Base-by-base conservation (phyloP, 2,888 invertebrate species). In the Apeira syringaria region DNA sequence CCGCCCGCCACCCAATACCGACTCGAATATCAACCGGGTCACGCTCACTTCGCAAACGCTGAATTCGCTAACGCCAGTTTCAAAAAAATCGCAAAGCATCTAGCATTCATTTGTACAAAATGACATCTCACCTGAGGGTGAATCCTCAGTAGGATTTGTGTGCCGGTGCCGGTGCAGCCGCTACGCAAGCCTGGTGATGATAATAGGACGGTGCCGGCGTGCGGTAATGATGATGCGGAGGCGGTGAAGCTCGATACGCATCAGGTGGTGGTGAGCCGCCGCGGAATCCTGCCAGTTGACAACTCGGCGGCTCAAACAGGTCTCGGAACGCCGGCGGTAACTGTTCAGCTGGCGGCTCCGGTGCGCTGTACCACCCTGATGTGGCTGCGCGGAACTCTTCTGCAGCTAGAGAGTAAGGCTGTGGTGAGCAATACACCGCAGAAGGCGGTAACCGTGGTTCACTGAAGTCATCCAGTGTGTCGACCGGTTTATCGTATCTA, bases 181-280 rank as follows among this genome's bases (percentile, higher is more conserved):
- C 91, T 31, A 92, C 91, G 75, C 92, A 92, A 53, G 92, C 92
- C 70, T 92, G 92, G 59, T 92, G 92, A 56, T 92, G 92, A 48
- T 91, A 87, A 59, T 91, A 86, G 22, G 88, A 77, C 27, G 87
- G 84, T 29, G 85, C 85, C 8, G 88, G 83, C 39, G 91, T 58
- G 64, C 86, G 77, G 66, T 89, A 79, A 76, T 88, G 84, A 43
- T 91, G 87, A 47, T 91, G 86, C 20, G 84, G 83, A 39, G 87
- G 85, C 2, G 91, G 74, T 47, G 86, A 77, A 28, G 81, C 68
- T 58, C 88, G 81, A 56, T 91, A 87, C 0, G 72, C 74, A 45
- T 87, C 87, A 8, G 85, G 71, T 18, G 76, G 67, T 26, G 88
- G 79, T 50, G 88, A 84, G 57, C 91, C 77, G 44, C 89, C 69